A percentile compares a stretch with the other conserved stretches of the same genome.
phyloP scores from a whole-genome alignment of 2,113 vertebrate genomes.

The Psophia crepitans region DNA sequence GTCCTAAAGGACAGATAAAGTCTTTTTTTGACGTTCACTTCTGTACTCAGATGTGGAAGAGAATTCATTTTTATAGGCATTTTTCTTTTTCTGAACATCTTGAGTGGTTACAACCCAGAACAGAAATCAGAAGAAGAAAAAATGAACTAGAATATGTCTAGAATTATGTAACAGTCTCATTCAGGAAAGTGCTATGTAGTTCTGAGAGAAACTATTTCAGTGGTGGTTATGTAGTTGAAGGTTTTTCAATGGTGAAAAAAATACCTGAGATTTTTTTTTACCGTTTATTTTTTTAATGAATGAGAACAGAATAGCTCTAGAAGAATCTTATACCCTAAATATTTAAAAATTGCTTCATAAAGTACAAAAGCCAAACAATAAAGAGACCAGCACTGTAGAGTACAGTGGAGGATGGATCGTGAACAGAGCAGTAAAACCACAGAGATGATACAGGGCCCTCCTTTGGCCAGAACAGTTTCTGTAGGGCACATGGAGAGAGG shows the following conservation, averaged over 20 bases:
- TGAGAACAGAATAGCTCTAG: not conserved
- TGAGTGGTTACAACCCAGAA: not conserved
- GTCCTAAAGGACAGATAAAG: not conserved
- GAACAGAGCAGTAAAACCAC: not conserved
- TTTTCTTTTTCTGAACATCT: not conserved
- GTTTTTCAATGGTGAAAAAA: not conserved
- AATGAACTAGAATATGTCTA: not conserved
- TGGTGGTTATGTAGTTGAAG: not conserved
- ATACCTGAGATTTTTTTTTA: not conserved
- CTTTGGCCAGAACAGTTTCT: not conserved
- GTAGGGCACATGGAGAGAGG: not conserved
- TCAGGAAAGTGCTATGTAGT: accelerated
- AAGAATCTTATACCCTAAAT: not conserved
- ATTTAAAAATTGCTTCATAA: not conserved
- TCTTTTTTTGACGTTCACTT: not conserved
- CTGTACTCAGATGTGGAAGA: not conserved
- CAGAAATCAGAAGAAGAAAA: not conserved
- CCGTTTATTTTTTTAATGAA: not conserved
- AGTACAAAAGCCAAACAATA: not conserved
- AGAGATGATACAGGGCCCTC: not conserved
- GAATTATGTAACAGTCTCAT: not conserved
- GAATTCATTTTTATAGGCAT: not conserved
- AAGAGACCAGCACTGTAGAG: not conserved
- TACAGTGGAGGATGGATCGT: not conserved
- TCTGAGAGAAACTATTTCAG: not conserved